These are phyloP conservation scores for Lates japonicus DNA, from an alignment of 2,797 vertebrate genomes.

Conservation along the genomic window DNA sequence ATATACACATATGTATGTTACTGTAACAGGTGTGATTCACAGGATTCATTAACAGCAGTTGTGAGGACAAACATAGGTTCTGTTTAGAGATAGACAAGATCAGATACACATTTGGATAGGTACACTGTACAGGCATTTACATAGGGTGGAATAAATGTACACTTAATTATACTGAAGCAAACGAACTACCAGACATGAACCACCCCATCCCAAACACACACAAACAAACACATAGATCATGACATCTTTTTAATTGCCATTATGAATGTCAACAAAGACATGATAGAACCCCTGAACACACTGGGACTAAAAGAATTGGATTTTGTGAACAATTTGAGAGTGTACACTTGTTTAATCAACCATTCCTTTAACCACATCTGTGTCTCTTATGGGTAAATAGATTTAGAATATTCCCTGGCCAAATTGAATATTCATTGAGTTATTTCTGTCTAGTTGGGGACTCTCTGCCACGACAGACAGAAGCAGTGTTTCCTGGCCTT, in stretches of 20 bases:
- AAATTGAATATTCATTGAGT: constrained; percentile 61
- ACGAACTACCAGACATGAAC: neutral
- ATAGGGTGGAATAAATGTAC: neutral
- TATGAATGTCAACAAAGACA: constrained; percentile 31
- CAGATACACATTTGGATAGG: neutral
- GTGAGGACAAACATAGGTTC: neutral
- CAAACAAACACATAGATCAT: constrained; percentile 10
- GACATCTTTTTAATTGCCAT: constrained; percentile 16
- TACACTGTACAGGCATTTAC: neutral
- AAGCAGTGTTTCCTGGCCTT: constrained; percentile 6
- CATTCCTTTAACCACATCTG: constrained; percentile 51
- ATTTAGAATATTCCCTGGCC: constrained; percentile 50
- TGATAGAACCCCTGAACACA: constrained; percentile 26
- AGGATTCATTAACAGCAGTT: neutral
- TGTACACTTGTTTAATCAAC: constrained; percentile 48
- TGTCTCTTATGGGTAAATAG: constrained; percentile 50
- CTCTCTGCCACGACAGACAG: constrained; percentile 9
- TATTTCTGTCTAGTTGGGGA: constrained; percentile 44
- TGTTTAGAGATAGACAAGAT: neutral
- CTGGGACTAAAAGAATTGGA: constrained; percentile 24
- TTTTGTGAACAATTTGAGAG: constrained; percentile 39
- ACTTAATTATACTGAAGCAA: neutral
- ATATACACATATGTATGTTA: neutral
- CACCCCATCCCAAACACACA: neutral
- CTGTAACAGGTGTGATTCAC: neutral